Percentiles rank a stretch among this genome's conserved stretches.
Conservation (phyloP, 2,797 vertebrate genomes). For the Ataeniobius toweri region DNA sequence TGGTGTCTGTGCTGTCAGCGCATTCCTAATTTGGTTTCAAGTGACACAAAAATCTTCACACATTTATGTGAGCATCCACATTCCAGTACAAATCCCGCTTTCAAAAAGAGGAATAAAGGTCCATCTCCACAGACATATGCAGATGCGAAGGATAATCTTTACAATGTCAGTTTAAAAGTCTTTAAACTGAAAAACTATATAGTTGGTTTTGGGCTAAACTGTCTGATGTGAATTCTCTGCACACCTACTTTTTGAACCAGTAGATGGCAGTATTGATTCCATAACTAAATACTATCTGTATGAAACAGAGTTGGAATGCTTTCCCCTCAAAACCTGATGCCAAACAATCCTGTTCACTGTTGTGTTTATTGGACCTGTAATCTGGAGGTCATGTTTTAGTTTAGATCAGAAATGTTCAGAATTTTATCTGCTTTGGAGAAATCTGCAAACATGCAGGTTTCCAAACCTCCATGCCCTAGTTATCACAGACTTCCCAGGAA, state of each 20-base stretch:
- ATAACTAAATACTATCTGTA: background rate
- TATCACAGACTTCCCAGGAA: conserved; percentile 48
- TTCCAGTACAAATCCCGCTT: conserved; percentile 9
- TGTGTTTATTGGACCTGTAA: conserved; percentile 38
- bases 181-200: background rate
- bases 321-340: background rate
- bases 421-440: conserved; percentile 55
- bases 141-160: background rate
- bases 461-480: conserved; percentile 47
- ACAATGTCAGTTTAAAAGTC: background rate
- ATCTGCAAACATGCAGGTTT: conserved; percentile 19
- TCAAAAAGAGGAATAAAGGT: background rate
- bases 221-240: background rate
- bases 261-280: conserved; percentile 61
- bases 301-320: conserved; percentile 28
- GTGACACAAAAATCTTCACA: conserved; percentile 16
- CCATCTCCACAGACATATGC: background rate
- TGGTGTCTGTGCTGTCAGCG: conserved; percentile 19
- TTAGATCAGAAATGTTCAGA: conserved; percentile 62
- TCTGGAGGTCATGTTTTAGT: conserved; percentile 61
- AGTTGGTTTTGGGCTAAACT: background rate
- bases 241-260: conserved; percentile 26
- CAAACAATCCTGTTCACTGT: conserved; percentile 18
- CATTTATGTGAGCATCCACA: conserved; percentile 24
- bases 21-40: conserved; percentile 28